Evolutionary conservation across 1,140 invertebrate genomes (phyloP), one percentile per base, ranked within the genome.

Genomic region (Hormaphis cornu): DNA sequence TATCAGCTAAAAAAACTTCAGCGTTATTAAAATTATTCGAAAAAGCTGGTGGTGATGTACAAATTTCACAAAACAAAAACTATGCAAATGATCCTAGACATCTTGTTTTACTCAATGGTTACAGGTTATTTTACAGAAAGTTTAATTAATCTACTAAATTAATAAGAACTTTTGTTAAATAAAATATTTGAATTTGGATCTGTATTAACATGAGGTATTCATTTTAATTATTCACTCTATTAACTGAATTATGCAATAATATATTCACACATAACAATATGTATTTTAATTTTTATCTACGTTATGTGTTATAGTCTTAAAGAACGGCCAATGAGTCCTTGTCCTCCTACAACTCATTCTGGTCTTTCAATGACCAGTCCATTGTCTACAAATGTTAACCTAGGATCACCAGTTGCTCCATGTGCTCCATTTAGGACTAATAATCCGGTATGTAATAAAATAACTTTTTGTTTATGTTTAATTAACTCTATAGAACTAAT

Each of bases 31-130:
- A 87, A 74, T 77, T 92, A 12, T 91, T 89, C 76, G 89, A 90
- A 75, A 88, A 89, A 77, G 89, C 90, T 14, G 91, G 90, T 12
- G 91, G 91, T 0, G 91, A 94, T 79, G 78, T 92, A 12, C 82
- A 83, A 35, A 82, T 85, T 0, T 87, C 87, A 0, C 85, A 90
- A 70, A 89, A 85, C 5, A 93, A 95, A 77, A 94, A 94, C 75
- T 97, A 93, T 77, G 89, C 92, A 0, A 91, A 93, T 79, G 92
- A 94, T 78, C 84, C 87, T 0, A 79, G 90, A 16, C 90, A 94
- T 80, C 80, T 95, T 61, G 88, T 94, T 8, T 79, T 94, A 9
- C 77, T 94, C 0, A 88, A 86, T 77, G 88, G 87, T 20, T 90
- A 83, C 74, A 83, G 82, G 80, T 82, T 74, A 72, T 70, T 48